Evolutionary conservation across 2,888 invertebrate species (phyloP), one percentile per base, ranked within the genome.

Genomic region (Drosophila prolongata): DNA sequence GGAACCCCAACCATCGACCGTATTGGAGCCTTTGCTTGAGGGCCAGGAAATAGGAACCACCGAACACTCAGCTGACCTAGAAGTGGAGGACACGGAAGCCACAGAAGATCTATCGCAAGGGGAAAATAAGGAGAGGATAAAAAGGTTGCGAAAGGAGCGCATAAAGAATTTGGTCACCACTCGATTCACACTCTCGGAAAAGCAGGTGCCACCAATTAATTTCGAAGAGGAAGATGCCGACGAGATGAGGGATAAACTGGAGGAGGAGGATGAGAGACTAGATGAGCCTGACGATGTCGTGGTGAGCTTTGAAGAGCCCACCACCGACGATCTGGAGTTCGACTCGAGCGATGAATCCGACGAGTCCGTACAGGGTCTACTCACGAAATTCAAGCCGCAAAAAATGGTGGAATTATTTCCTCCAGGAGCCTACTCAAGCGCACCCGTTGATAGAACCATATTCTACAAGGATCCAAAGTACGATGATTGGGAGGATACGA

Each of bases 91-190:
- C n/a, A 14, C 14, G 27, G 19, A 37, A n/a, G 37, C 6, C n/a
- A 19, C 35, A 4, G 30, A 10, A 5, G 24, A 10, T 10, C 5
- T 30, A 2, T 30, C 58, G n/a, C 27, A n/a, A 8, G 30, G 19
- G 9, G 9, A 1, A 1, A 9, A 5, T 3, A 38, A 8, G 6
- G 1, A 2, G 2, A 58, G n/a, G 19, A 3, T n/a, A 8, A 3
- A 14, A 11, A 56, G 1, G 9, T 56, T 56, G 19, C 56, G 40
- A 10, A 55, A 14, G 30, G n/a, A 40, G 19, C 34, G 40, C 4
- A 14, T 40, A 1, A 59, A 42, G 30, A 11, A 56, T 3, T 9
- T 30, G 6, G 11, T 30, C 1, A 40, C n/a, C 1, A 40, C 3
- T n/a, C 58, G 58, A 8, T 59, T 19, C 6, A 40, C 10, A 8